Evolutionary conservation across 2,797 vertebrate species (phyloP), one percentile per base, ranked within the genome.

Genomic region (Crenuchus spilurus): DNA sequence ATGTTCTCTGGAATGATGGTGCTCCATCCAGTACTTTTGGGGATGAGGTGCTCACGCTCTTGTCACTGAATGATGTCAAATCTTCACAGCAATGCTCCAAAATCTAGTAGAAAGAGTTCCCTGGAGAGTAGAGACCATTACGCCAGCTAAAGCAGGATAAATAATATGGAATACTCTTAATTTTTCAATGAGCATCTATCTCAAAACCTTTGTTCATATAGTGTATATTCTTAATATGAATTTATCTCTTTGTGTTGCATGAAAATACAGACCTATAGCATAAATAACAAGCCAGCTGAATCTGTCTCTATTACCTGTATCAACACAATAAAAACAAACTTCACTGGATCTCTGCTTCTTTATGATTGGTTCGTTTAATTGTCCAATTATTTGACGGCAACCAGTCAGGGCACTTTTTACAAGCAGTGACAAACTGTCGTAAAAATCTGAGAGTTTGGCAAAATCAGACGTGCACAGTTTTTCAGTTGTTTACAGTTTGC

Each of bases 241-340:
- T 16, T 11, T 54, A n/a, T 30, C 49, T 2, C 22, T 2, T 54
- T 16, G 4, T 16, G 24, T 54, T 55, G 52, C 52, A 55, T 55
- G 52, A 30, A 28, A 30, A 30, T 30, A 54, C 4, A 54, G 14
- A 16, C 13, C 2, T 6, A 30, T 51, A 26, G 28, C 11, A 6
- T 3, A 51, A 9, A 11, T 7, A 49, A 24, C 16, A 14, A 3
- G 16, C 24, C 20, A 28, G 0, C 51, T 55, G 26, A 2, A 28
- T 31, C 52, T n/a, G n/a, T n/a, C n/a, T n/a, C n/a, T n/a, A n/a
- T n/a, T n/a, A 7, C 52, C 16, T 55, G 52, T 55, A 55, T 31
- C 16, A 55, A 55, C 5, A 7, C 26, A 55, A 55, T 55, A 54
- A 55, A 55, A 55, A 31, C n/a, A 31, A 55, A 30, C 52, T 55